Evolutionary conservation across 1,140 invertebrate genomes (phyloP).

Genomic region (Plutomurus gul): DNA sequence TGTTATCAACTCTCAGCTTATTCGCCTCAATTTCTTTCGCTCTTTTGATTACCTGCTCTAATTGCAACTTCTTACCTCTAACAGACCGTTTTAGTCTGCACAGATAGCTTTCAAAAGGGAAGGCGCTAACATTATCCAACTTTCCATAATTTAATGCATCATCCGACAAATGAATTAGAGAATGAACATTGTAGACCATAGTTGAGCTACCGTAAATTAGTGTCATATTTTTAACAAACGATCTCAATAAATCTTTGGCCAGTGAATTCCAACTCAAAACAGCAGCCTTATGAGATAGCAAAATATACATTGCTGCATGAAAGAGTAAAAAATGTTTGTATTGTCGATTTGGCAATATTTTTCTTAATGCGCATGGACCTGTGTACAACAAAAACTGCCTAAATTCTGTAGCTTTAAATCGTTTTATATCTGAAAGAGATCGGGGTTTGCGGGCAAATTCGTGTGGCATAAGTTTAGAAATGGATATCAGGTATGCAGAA

Average conservation of each 20-base stretch:
- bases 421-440: conserved; percentile 12
- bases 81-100: conserved; percentile 14
- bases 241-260: conserved; percentile 12
- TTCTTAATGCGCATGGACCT: conserved; percentile 39
- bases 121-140: conserved; percentile 58
- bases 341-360: not conserved
- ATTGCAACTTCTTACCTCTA: not conserved
- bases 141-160: conserved; percentile 58
- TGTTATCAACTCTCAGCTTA: no score
- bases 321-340: conserved; percentile 41
- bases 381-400: conserved; percentile 48
- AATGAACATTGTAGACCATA: conserved; percentile 57
- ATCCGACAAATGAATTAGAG: conserved; percentile 56
- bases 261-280: conserved; percentile 41
- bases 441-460: conserved; percentile 48
- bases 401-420: conserved; percentile 48
- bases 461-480: not conserved
- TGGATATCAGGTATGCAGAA: conserved; percentile 15
- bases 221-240: conserved; percentile 2
- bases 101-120: conserved; percentile 60
- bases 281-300: not conserved
- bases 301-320: conserved; percentile 6
- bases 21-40: no score
- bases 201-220: not conserved
- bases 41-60: conserved; percentile 32